Conservation (phyloP, 2,888 invertebrate species). For the Sepiola atlantica region DNA sequence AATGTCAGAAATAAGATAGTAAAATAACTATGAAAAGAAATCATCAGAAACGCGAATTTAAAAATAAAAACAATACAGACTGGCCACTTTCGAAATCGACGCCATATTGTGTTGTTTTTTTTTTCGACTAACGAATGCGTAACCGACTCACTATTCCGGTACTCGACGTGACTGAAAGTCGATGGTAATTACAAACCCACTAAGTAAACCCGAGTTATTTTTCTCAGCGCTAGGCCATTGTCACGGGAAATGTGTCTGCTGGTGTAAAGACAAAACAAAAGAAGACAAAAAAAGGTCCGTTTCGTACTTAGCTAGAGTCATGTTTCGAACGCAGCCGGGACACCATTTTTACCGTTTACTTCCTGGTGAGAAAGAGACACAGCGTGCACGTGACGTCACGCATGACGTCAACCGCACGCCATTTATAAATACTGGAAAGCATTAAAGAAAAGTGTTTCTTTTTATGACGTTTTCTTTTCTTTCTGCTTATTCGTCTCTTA, state of each 20-base stretch:
- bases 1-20: not conserved
- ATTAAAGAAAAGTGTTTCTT: not conserved
- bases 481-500: too few relatives aligned
- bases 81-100: not conserved
- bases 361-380: not conserved
- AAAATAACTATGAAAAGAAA: not conserved
- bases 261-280: not conserved
- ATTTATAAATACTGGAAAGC: not conserved
- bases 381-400: not conserved
- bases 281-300: not conserved
- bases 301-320: not conserved
- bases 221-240: not conserved
- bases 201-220: not conserved
- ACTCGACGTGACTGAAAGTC: not conserved
- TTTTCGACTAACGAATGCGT: not conserved
- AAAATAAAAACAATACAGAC: not conserved
- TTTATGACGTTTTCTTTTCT: too few relatives aligned
- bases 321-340: not conserved
- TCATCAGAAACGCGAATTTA: not conserved
- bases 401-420: not conserved
- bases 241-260: conserved; percentile 5
- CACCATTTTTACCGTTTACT: not conserved
- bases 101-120: not conserved
- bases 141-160: not conserved
- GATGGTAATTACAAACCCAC: not conserved